These are phyloP conservation scores for Hemiscyllium ocellatum DNA, from an alignment of 2,113 vertebrate genomes.

Conservation along the genomic window DNA sequence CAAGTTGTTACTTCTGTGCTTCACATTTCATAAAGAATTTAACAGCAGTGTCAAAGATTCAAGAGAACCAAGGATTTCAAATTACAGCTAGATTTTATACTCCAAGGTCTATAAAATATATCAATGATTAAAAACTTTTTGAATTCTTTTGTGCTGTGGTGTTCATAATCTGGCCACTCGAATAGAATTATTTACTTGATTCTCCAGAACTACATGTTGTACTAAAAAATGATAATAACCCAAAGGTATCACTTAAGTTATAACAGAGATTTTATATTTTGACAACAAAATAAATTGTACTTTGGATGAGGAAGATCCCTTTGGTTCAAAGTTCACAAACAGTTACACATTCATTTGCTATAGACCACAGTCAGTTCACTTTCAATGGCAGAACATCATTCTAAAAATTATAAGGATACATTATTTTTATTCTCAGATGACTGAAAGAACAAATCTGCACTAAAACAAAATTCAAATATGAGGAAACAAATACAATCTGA, in stretches of 20 bases:
- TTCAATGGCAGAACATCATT: not conserved
- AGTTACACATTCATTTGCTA: not conserved
- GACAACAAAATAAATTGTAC: not conserved
- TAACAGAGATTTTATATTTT: not conserved
- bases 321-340: too few relatives aligned
- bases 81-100: not conserved
- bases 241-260: not conserved
- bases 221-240: not conserved
- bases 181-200: not conserved
- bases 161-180: not conserved
- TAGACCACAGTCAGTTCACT: not conserved
- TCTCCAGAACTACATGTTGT: not conserved
- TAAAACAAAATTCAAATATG: not conserved
- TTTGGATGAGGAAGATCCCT: not conserved
- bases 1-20: constrained; percentile 41
- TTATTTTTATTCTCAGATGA: not conserved
- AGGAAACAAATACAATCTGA: not conserved
- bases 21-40: constrained; percentile 34
- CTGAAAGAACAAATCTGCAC: not conserved
- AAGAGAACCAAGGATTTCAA: not conserved
- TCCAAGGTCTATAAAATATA: not conserved
- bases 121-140: not conserved
- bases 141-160: not conserved
- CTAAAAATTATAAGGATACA: not conserved
- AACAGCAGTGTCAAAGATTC: not conserved